Evolutionary conservation across 2,113 vertebrate species (phyloP).

Genomic region (Sorex araneus): DNA sequence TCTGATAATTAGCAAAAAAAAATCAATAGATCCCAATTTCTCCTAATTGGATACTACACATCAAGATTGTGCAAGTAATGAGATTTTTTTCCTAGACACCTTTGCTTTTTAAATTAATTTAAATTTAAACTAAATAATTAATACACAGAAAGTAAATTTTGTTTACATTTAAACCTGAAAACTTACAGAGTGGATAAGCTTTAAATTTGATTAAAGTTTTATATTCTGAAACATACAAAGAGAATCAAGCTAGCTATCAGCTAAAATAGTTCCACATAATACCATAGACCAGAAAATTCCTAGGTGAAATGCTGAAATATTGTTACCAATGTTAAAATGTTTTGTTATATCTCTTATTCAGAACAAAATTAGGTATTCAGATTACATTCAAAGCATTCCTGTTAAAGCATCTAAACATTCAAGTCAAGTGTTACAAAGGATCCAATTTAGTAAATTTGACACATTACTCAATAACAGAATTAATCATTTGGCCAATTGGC

Average conservation of each 20-base stretch:
- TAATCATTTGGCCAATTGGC: constrained; percentile 33
- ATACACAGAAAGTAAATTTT: constrained; percentile 43
- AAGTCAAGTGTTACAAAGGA: constrained; percentile 18
- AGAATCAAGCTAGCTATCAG: constrained; percentile 55
- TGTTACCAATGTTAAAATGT: constrained; percentile 19
- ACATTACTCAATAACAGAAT: constrained; percentile 10
- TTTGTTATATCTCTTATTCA: constrained; percentile 17
- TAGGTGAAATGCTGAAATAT: constrained; percentile 34
- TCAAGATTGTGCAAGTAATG: constrained; percentile 32
- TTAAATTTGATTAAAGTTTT: constrained; percentile 57
- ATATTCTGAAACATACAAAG: neutral
- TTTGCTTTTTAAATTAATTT: constrained; percentile 39
- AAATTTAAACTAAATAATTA: constrained; percentile 60
- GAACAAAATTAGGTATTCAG: constrained; percentile 20
- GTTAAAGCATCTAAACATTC: neutral
- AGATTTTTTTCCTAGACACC: neutral
- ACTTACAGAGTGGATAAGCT: constrained; percentile 36
- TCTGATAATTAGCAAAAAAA: constrained; percentile 38
- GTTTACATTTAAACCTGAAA: constrained; percentile 69
- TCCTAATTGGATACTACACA: neutral
- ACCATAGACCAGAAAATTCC: constrained; percentile 21
- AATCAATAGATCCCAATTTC: neutral
- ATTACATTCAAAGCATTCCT: constrained; percentile 31
- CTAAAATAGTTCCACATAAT: neutral
- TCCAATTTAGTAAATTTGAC: neutral